Evolutionary conservation across 1,140 invertebrate species (phyloP), one percentile per base, ranked within the genome.

Genomic region (Papilio glaucus): DNA sequence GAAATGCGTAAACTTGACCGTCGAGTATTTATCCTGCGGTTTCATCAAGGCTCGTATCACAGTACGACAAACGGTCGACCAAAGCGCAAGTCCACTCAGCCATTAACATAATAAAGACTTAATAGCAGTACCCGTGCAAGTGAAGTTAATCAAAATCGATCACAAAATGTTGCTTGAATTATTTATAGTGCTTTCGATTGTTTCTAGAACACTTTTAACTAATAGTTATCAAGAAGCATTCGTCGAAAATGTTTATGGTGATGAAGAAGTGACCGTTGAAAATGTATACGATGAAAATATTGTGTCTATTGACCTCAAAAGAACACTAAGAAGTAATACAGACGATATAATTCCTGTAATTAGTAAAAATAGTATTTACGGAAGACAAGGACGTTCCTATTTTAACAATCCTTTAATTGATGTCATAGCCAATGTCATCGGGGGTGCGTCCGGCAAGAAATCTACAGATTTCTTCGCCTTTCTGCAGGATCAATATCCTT

Each of bases 401-500:
- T 61, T 15, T 15, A 61, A 37, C n/a, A 61, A 37, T 10, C 29
- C 60, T 37, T n/a, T 61, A 7, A 33, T 61, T 7, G 60, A 61
- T 15, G 6, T 61, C 10, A 57, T 57, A 3, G 49, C 49, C 12
- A 26, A 57, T 57, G 4, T 57, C 9, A 26, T 57, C 0, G 49
- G 21, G 29, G 71, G 33, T 77, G 74, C 18, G 61, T 65, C 10
- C 45, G 12, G 41, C 73, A 7, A 71, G 72, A 65, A 76, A 77
- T 24, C 49, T 6, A 72, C 62, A 12, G 81, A 89, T 60, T 41
- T 85, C 12, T 90, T 90, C 67, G 77, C 76, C 57, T 88, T 87
- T 49, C 67, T 91, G 1, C 67, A 81, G 53, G 89, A 91, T 72
- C 78, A 82, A 0, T 91, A 86, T 72, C 78, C 85, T 33, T 76